Evolutionary conservation across 1,140 invertebrate genomes (phyloP).

Genomic region (Hirudo medicinalis): DNA sequence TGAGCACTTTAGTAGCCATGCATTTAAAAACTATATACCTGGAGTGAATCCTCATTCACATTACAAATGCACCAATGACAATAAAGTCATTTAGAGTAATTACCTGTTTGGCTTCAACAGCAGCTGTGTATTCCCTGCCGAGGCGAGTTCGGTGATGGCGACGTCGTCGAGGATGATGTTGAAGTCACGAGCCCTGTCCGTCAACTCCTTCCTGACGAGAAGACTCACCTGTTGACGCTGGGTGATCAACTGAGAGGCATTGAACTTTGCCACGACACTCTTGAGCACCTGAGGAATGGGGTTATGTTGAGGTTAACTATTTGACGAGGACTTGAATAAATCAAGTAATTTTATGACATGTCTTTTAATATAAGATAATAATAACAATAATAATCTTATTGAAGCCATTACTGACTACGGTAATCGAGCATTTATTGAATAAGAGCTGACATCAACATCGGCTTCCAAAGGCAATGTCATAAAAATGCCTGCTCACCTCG

Average conservation of each 20-base stretch:
- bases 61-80: background rate
- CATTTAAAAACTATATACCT: background rate
- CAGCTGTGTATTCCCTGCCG: constrained; percentile 97
- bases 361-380: background rate
- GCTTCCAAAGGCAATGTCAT: background rate
- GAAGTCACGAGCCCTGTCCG: constrained; percentile 92
- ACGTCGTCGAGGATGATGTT: constrained; percentile 98
- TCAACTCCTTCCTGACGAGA: constrained; percentile 80
- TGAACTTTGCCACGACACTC: constrained; percentile 98
- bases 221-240: constrained; percentile 78
- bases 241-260: constrained; percentile 96
- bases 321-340: background rate
- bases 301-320: background rate
- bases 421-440: background rate
- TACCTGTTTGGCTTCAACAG: constrained; percentile 95
- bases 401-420: background rate
- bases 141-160: constrained; percentile 98
- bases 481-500: constrained; percentile 56
- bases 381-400: background rate
- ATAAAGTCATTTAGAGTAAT: background rate
- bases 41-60: background rate
- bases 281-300: constrained; percentile 54
- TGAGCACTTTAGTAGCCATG: no score
- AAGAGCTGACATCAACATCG: background rate
- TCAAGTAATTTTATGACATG: background rate